Evolutionary conservation across 2,113 vertebrate species (phyloP).

Genomic region (Laticauda laticaudata): DNA sequence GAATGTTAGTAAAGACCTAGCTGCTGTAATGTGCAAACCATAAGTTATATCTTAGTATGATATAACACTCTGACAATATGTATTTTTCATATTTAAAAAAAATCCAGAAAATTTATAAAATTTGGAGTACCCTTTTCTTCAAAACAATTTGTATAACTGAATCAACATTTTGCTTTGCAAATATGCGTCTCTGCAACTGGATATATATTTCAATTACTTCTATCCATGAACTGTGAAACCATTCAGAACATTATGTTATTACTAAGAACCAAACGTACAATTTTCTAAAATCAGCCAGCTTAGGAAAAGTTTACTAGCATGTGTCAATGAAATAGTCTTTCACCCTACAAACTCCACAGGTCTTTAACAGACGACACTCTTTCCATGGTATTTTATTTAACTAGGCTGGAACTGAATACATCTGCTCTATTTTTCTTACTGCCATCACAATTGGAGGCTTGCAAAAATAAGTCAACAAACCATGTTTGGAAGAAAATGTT

Average conservation of each 20-base stretch:
- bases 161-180: neutral
- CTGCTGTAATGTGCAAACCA: neutral
- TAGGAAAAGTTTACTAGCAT: neutral
- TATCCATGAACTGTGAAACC: neutral
- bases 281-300: neutral
- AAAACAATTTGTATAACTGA: neutral
- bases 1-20: neutral
- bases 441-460: neutral
- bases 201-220: neutral
- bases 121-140: neutral
- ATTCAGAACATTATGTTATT: neutral
- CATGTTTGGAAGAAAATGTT: neutral
- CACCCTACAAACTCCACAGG: neutral
- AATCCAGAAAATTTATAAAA: neutral
- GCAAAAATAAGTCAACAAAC: neutral
- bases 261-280: neutral
- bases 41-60: neutral
- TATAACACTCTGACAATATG: neutral
- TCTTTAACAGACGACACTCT: neutral
- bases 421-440: neutral
- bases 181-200: neutral
- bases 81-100: neutral
- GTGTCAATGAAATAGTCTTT: neutral
- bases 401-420: neutral
- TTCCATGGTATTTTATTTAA: neutral